Evolutionary conservation across 2,888 invertebrate genomes (phyloP).

Genomic region (Fragum fragum): DNA sequence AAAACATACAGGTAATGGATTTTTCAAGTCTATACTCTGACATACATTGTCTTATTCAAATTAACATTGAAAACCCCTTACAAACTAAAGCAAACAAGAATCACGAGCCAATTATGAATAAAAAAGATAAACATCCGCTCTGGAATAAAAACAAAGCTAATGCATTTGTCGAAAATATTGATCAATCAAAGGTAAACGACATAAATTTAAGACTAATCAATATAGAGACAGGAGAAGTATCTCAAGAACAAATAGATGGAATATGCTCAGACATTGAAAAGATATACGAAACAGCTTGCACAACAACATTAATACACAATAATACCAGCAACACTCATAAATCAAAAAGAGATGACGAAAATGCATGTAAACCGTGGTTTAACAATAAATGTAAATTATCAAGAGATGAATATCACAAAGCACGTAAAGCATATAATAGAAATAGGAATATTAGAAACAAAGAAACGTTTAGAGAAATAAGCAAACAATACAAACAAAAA

Average conservation of each 20-base stretch:
- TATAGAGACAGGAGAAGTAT: background rate
- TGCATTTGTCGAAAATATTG: background rate
- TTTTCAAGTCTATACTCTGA: constrained; percentile 20
- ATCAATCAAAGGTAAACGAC: background rate
- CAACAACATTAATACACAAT: background rate
- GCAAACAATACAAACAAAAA: background rate
- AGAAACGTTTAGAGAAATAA: background rate
- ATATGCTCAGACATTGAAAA: background rate
- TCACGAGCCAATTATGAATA: background rate
- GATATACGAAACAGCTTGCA: background rate
- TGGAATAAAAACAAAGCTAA: constrained; percentile 16
- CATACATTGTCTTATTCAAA: background rate
- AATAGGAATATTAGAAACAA: background rate
- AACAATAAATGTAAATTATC: background rate
- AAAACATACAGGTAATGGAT: background rate
- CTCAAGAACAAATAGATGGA: background rate
- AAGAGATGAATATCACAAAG: background rate
- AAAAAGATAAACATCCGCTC: background rate
- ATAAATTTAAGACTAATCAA: background rate
- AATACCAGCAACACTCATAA: background rate
- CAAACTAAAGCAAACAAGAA: too few relatives aligned
- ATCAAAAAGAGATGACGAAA: background rate
- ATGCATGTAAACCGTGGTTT: constrained; percentile 11
- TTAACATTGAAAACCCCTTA: background rate
- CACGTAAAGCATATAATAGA: background rate